Percentiles rank a stretch among this genome's conserved stretches.
Evolutionary conservation across 1,140 invertebrate genomes (phyloP).

Genomic region (Atopsyche davidsoni): DNA sequence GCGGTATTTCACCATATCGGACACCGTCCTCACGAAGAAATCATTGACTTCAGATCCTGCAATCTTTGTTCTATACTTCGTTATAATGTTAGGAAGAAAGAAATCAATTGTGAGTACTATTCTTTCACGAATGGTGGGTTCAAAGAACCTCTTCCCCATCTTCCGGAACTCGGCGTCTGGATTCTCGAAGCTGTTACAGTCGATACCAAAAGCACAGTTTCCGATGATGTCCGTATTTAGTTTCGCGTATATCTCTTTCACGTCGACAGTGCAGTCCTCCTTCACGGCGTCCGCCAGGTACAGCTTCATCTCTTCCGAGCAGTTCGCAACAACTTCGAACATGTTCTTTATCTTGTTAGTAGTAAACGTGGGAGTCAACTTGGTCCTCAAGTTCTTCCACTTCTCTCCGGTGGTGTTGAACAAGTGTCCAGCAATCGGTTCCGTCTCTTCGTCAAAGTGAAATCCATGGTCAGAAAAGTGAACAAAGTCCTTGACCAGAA

Average conservation of each 20-base stretch:
- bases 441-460: slow-evolving; percentile 43
- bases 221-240: slow-evolving; percentile 34
- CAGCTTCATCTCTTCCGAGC: slow-evolving; percentile 13
- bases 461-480: slow-evolving; percentile 37
- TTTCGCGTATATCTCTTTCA: slow-evolving; percentile 31
- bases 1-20: slow-evolving; percentile 37
- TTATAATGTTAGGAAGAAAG: slow-evolving; percentile 26
- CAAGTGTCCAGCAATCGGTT: slow-evolving; percentile 48
- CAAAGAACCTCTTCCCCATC: slow-evolving; percentile 31
- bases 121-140: slow-evolving; percentile 5
- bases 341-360: slow-evolving; percentile 48
- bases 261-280: no score
- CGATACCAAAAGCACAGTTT: slow-evolving; percentile 36
- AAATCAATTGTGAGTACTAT: slow-evolving; percentile 22
- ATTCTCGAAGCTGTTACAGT: slow-evolving; percentile 31
- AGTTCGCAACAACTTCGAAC: slow-evolving; percentile 31
- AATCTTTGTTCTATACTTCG: slow-evolving; percentile 19
- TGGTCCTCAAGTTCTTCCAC: slow-evolving; percentile 48
- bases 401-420: slow-evolving; percentile 45
- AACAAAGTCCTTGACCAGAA: slow-evolving; percentile 55
- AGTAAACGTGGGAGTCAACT: slow-evolving; percentile 51
- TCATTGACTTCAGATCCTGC: slow-evolving; percentile 32
- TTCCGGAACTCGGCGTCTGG: slow-evolving; percentile 29
- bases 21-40: slow-evolving; percentile 39
- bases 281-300: slow-evolving; percentile 5